phyloP scores from a whole-genome alignment of 1,140 invertebrate species.

The Drosophila chauvacae region DNA sequence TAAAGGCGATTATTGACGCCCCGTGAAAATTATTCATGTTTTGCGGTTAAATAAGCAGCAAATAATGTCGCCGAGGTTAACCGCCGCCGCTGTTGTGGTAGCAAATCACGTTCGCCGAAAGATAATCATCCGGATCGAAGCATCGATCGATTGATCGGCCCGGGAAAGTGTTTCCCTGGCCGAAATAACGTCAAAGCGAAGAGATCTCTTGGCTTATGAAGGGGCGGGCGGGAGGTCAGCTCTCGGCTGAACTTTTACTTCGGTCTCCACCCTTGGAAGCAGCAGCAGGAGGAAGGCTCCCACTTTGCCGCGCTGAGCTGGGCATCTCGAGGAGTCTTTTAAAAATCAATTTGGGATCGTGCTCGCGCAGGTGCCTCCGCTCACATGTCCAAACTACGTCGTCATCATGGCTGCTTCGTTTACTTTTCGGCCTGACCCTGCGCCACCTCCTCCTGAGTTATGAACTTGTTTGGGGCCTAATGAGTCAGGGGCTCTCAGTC shows the following conservation, averaged over 20 bases:
- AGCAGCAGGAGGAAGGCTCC: constrained; percentile 18
- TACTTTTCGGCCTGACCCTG: constrained; percentile 65
- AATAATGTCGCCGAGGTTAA: constrained; percentile 60
- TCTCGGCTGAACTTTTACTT: constrained; percentile 37
- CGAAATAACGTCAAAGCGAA: constrained; percentile 32
- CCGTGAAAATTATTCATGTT: constrained; percentile 27
- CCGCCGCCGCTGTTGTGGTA: constrained; percentile 43
- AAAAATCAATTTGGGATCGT: constrained; percentile 69
- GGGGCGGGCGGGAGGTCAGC: constrained; percentile 17
- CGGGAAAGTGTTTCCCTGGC: constrained; percentile 53
- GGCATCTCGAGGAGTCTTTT: constrained; percentile 20
- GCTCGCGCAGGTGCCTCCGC: constrained; percentile 45
- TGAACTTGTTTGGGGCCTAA: constrained; percentile 75
- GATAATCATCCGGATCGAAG: constrained; percentile 32
- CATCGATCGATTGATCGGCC: constrained; percentile 33
- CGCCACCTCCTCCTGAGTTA: constrained; percentile 62
- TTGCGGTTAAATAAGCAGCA: constrained; percentile 47
- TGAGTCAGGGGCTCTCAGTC: constrained; percentile 44
- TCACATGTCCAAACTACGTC: constrained; percentile 67
- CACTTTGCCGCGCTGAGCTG: constrained; percentile 15
- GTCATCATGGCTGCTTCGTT: constrained; percentile 49
- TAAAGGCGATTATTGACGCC: constrained; percentile 24
- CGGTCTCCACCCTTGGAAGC: constrained; percentile 28
- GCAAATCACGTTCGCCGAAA: constrained; percentile 61
- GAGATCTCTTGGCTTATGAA: constrained; percentile 18